Evolutionary conservation across 2,797 vertebrate species (phyloP), one percentile per base, ranked within the genome.

Genomic region (Acanthopagrus latus): DNA sequence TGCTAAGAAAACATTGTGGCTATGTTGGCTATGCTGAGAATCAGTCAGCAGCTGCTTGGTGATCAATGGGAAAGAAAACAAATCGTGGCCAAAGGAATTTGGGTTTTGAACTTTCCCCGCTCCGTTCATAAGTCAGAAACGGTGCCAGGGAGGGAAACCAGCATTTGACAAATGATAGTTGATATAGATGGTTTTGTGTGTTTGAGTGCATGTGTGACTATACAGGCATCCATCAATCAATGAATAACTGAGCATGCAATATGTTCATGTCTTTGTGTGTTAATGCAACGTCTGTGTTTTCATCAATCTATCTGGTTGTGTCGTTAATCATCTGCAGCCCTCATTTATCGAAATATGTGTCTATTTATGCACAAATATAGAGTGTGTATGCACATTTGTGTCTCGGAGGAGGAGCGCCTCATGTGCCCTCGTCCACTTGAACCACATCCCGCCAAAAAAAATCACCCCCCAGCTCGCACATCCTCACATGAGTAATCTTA

Each of bases 21-120:
- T 84, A 86, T 92, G 91, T 93, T 74, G 91, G 82, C 90, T 88
- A 84, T 89, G 88, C 87, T 92, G 86, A 91, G 92, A 91, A 94
- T 95, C 91, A 88, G 87, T 93, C 93, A 90, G 88, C 92, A 75
- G 84, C 90, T 82, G 81, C 85, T 88, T 83, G 83, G 76, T 93
- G 92, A 96, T 95, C 94, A 94, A 92, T 94, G 92, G 87, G 86
- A 95, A 95, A 89, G 88, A 95, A 94, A 95, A 95, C 92, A 95
- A 95, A 93, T 90, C 65, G 57, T 68, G 68, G 86, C 91, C 87
- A 88, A 80, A 93, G 84, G 93, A 94, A 94, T 94, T 86, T 88
- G 72, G 78, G 78, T 86, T 91, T 90, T 87, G 76, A 92, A 91
- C 86, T 85, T 85, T 82, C 71, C 48, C 74, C 74, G 69, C 79